These are phyloP conservation scores for Eretmocerus hayati DNA, from an alignment of 2,888 invertebrate genomes.

Conservation along the genomic window DNA sequence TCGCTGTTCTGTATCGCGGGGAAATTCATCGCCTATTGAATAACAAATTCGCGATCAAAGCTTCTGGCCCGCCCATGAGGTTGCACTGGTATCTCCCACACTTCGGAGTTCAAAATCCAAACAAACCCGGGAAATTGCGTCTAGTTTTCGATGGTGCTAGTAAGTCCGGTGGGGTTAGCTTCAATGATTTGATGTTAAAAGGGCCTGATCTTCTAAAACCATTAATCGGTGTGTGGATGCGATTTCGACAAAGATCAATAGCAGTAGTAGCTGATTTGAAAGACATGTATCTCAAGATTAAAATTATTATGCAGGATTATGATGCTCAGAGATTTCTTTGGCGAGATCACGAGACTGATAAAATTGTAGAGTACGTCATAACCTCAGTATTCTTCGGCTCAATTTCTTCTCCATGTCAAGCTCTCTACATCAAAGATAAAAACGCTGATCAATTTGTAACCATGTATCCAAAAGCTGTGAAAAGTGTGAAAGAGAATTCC, in stretches of 20 bases:
- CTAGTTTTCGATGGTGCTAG: constrained; percentile 4
- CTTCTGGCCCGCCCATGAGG: not conserved
- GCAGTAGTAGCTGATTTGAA: not conserved
- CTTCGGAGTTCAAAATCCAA: not conserved
- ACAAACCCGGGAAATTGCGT: not conserved
- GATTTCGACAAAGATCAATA: not conserved
- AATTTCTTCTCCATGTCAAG: not conserved
- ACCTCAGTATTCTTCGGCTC: not conserved
- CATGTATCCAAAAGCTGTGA: not conserved
- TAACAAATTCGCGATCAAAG: not conserved
- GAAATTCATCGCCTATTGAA: not conserved
- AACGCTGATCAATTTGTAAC: not conserved
- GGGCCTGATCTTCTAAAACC: not conserved
- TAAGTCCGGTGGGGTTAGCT: not conserved
- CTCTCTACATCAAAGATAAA: not conserved
- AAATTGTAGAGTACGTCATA: not conserved
- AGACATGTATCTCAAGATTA: not conserved
- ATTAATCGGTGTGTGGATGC: not conserved
- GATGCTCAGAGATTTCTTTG: not conserved
- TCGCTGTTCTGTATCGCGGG: not conserved
- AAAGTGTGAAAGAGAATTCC: not conserved
- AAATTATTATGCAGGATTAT: not conserved
- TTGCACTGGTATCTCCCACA: not conserved
- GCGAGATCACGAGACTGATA: not conserved
- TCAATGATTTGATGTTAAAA: not conserved